Conservation (phyloP, 2,797 vertebrate genomes). For the Tarsius wallacei region DNA sequence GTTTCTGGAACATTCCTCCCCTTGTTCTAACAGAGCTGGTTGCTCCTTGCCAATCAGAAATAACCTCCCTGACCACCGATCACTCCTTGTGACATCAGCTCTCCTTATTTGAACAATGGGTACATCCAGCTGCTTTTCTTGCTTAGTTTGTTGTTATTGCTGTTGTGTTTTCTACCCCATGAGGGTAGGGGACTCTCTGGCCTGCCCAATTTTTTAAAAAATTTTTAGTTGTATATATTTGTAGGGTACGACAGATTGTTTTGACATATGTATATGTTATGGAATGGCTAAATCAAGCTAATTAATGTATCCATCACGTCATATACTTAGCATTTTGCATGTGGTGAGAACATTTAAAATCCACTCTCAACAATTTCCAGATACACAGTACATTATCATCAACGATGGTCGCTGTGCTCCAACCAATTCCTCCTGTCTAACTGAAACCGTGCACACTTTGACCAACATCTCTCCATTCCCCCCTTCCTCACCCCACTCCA, state of each 20-base stretch:
- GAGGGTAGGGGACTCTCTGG: not conserved
- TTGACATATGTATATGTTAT: too few species aligned
- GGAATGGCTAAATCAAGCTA: not conserved
- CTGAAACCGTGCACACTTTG: not conserved
- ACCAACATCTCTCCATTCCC: not conserved
- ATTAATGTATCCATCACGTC: not conserved
- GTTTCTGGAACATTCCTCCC: not conserved
- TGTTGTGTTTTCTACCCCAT: rapidly evolving
- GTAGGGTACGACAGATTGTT: too few species aligned
- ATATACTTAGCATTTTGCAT: not conserved
- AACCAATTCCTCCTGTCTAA: too few species aligned
- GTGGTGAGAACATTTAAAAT: not conserved
- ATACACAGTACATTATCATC: not conserved
- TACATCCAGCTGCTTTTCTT: too few species aligned
- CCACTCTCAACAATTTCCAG: not conserved
- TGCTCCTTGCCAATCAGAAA: not conserved
- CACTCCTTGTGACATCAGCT: not conserved
- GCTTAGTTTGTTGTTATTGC: not conserved
- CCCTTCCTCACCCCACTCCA: not conserved
- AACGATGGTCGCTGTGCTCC: too few species aligned
- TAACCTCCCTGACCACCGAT: not conserved
- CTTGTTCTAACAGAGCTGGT: not conserved
- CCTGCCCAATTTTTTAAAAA: not conserved
- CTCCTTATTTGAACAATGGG: not conserved
- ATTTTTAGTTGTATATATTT: too few species aligned